Evolutionary conservation across 2,797 vertebrate genomes (phyloP), one percentile per base, ranked within the genome.

Genomic region (Podarcis siculus): DNA sequence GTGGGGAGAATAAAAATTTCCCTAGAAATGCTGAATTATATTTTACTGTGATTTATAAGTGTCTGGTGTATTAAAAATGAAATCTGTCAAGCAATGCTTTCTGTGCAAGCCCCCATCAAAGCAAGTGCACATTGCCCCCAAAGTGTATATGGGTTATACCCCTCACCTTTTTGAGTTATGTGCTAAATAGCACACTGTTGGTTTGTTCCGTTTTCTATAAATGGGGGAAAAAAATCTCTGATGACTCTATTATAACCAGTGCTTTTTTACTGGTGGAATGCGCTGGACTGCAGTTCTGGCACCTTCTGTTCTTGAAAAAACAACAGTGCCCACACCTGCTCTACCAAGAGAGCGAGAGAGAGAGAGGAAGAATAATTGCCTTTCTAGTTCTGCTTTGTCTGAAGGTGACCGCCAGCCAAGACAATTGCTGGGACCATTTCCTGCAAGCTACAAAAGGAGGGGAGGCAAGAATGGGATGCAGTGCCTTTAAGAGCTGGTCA

Each of bases 11-110:
- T 2, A 55, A 69, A 19, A 15, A 37, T 85, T 87, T 27, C 30
- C 1, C 4, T n/a, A 37, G 49, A 21, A 90, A 4, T 89, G 55
- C 2, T 66, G 5, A 12, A 89, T 92, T 89, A 9, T 82, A 88
- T 87, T 66, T 80, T 92, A 1, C 15, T 27, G 32, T 84, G 49
- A 32, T 30, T 39, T 42, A 75, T 32, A 80, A 82, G 30, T 19
- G 27, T 72, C 19, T 25, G 58, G 21, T 81, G 49, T 66, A 42
- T 67, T 39, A 55, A 69, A 37, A 84, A 84, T 58, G 49, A 84
- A 84, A 75, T 84, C n/a, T 86, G 64, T 15, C 23, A 37, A 75
- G 45, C 12, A 69, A 30, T 27, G 13, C 1, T 49, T 82, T 73
- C n/a, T 75, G 37, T 15, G 32, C 12, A 19, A 77, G 42, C 5